Evolutionary conservation across 1,140 invertebrate genomes (phyloP).

Genomic region (Ceratosolen solmsi): DNA sequence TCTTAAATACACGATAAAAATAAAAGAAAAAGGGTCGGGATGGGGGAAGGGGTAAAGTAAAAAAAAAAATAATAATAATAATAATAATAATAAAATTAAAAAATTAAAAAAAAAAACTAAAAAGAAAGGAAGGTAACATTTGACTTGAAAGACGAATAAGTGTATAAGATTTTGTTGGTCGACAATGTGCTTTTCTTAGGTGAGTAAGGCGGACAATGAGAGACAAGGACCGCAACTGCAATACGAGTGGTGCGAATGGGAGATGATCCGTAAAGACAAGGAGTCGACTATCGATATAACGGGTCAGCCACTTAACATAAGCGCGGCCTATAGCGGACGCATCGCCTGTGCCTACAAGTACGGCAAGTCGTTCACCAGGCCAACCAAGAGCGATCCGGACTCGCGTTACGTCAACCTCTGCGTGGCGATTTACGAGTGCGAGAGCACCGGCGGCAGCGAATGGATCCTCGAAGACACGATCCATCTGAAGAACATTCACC

Average conservation of each 20-base stretch:
- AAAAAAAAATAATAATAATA: too few species aligned
- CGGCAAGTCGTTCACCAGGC: constrained; percentile 87
- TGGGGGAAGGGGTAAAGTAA: too few species aligned
- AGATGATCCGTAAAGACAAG: constrained; percentile 87
- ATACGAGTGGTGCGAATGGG: constrained; percentile 91
- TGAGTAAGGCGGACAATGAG: constrained; percentile 41
- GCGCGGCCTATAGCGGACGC: constrained; percentile 96
- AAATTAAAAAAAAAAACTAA: too few species aligned
- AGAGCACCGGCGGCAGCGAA: constrained; percentile 97
- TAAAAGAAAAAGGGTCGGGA: too few species aligned
- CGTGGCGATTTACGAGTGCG: constrained; percentile 99
- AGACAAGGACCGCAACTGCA: constrained; percentile 74
- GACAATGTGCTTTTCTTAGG: constrained; percentile 52
- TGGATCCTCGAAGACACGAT: constrained; percentile 99
- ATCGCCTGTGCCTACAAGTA: constrained; percentile 97
- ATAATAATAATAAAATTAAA: too few species aligned
- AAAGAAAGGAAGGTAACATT: too few species aligned
- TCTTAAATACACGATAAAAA: too few species aligned
- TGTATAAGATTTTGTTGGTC: background rate
- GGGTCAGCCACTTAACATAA: constrained; percentile 92
- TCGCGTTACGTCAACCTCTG: constrained; percentile 93
- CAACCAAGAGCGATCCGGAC: constrained; percentile 83
- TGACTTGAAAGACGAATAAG: too few species aligned
- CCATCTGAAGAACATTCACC: constrained; percentile 89
- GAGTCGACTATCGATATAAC: constrained; percentile 91